phyloP scores from a whole-genome alignment of 1,140 invertebrate genomes.

The Drosophila auraria region DNA sequence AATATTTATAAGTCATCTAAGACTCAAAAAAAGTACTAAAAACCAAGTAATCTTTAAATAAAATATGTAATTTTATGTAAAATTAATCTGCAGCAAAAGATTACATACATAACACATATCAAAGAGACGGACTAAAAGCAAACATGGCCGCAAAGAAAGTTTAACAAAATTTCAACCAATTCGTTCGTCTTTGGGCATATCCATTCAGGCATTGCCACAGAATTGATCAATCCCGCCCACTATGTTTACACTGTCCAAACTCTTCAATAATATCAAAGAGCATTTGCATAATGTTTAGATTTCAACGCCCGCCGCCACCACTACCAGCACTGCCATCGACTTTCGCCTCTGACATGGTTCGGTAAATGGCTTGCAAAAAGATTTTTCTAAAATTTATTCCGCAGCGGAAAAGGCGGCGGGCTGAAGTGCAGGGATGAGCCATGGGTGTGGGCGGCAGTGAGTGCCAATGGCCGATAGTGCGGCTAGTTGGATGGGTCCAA shows the following conservation, averaged over 20 bases:
- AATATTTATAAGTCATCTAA: background rate
- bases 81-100: background rate
- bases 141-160: conserved; percentile 6
- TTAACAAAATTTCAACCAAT: conserved; percentile 9
- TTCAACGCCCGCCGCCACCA: conserved; percentile 20
- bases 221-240: conserved; percentile 41
- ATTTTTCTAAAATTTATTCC: conserved; percentile 54
- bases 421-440: conserved; percentile 20
- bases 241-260: conserved; percentile 42
- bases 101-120: conserved; percentile 1
- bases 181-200: conserved; percentile 6
- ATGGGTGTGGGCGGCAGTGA: conserved; percentile 18
- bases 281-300: conserved; percentile 55
- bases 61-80: background rate
- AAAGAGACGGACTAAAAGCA: conserved; percentile 1
- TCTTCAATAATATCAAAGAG: conserved; percentile 50
- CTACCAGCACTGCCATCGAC: conserved; percentile 25
- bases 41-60: background rate
- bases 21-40: too few relatives aligned
- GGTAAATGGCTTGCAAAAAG: conserved; percentile 43
- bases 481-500: conserved; percentile 42
- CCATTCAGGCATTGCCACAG: conserved; percentile 28
- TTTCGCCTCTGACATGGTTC: conserved; percentile 43
- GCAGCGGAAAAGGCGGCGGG: conserved; percentile 11
- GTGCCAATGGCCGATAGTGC: conserved; percentile 67